These are phyloP conservation scores for Apaloderma vittatum DNA, from an alignment of 2,113 vertebrate species.

Conservation along the genomic window DNA sequence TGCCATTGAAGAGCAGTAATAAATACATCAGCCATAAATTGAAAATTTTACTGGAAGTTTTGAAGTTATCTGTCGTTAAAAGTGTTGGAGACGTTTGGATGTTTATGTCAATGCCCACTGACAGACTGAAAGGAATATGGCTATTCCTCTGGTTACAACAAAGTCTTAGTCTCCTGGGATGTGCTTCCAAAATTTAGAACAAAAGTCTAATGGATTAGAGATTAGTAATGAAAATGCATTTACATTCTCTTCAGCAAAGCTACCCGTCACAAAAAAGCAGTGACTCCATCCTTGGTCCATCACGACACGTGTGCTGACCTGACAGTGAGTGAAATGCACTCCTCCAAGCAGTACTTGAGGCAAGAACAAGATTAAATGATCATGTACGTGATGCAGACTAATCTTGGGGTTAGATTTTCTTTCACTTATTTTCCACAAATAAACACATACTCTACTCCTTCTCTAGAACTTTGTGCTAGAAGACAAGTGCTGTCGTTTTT, in stretches of 20 bases:
- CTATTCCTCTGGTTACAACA: not conserved
- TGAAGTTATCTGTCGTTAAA: not conserved
- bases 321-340: too few species aligned
- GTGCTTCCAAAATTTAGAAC: not conserved
- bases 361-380: not conserved
- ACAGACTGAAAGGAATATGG: not conserved
- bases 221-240: not conserved
- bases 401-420: not conserved
- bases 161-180: not conserved
- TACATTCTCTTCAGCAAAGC: not conserved
- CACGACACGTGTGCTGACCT: not conserved
- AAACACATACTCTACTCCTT: not conserved
- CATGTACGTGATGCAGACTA: rapidly evolving
- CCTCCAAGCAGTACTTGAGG: not conserved
- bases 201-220: not conserved
- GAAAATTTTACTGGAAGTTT: not conserved
- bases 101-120: not conserved
- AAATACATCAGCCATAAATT: not conserved
- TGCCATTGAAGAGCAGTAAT: not conserved
- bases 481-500: not conserved
- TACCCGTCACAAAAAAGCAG: not conserved
- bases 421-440: not conserved
- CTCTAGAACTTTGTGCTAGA: not conserved
- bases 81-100: not conserved
- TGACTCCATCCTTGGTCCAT: not conserved